A percentile compares a stretch with the other conserved stretches of the same genome.
Conservation (phyloP, 2,113 vertebrate species). For the Bos indicus region DNA sequence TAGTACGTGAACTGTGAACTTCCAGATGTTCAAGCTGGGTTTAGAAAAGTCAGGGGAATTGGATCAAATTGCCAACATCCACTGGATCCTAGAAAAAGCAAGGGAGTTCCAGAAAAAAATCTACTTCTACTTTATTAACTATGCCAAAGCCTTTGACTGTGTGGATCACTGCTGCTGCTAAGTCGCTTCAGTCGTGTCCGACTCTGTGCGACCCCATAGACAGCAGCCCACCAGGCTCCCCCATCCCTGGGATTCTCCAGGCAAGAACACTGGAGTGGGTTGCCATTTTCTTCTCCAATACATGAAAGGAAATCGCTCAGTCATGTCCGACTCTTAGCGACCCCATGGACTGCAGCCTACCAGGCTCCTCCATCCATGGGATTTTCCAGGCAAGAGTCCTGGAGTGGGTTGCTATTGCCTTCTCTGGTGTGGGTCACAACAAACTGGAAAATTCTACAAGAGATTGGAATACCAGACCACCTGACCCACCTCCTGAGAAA, state of each 20-base stretch:
- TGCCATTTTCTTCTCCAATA: no score
- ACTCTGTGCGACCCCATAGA: no score
- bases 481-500: neutral
- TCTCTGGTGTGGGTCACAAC: neutral
- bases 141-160: neutral
- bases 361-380: no score
- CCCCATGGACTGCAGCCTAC: no score
- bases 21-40: neutral
- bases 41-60: neutral
- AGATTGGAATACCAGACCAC: neutral
- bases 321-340: no score
- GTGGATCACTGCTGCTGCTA: neutral
- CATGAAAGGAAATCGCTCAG: no score
- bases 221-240: no score
- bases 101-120: neutral
- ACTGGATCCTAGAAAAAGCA: neutral
- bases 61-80: neutral
- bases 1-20: neutral
- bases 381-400: no score
- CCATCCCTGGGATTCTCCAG: rapidly evolving
- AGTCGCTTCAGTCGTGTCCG: no score
- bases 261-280: no score
- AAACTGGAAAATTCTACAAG: neutral
- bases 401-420: no score
- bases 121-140: neutral